Conservation (phyloP, 2,888 invertebrate genomes). For the Heliothis peltigera region DNA sequence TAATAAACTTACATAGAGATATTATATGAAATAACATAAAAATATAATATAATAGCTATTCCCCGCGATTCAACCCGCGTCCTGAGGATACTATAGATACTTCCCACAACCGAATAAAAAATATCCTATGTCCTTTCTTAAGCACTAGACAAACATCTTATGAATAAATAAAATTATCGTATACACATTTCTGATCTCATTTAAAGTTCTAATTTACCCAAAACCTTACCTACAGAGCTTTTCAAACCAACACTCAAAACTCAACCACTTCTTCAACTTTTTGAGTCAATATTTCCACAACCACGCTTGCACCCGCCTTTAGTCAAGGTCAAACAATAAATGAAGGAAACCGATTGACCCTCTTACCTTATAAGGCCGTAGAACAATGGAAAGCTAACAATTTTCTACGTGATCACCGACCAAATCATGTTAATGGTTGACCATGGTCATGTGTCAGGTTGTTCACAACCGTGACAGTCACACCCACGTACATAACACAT, state of each 20-base stretch:
- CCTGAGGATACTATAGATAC: no score
- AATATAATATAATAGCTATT: no score
- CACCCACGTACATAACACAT: slow-evolving; percentile 30
- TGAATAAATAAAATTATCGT: no score
- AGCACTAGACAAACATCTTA: no score
- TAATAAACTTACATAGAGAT: no score
- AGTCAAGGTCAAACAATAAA: slow-evolving; percentile 76
- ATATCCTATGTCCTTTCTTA: no score
- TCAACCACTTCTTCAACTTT: slow-evolving; percentile 10
- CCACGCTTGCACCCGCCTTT: slow-evolving; percentile 44
- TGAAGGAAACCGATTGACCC: slow-evolving; percentile 71
- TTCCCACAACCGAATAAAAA: no score
- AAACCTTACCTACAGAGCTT: no score
- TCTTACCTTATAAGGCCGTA: slow-evolving; percentile 76
- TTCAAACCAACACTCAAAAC: not conserved
- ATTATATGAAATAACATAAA: no score
- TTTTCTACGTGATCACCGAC: slow-evolving; percentile 80
- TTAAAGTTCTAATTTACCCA: no score
- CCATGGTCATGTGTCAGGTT: slow-evolving; percentile 63
- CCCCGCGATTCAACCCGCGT: no score
- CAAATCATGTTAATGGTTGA: slow-evolving; percentile 84
- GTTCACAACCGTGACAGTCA: slow-evolving; percentile 72
- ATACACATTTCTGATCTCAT: no score
- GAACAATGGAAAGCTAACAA: slow-evolving; percentile 76
- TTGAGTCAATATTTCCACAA: slow-evolving; percentile 32